Conservation (phyloP, 2,888 invertebrate species). For the Drosophila paracracens region DNA sequence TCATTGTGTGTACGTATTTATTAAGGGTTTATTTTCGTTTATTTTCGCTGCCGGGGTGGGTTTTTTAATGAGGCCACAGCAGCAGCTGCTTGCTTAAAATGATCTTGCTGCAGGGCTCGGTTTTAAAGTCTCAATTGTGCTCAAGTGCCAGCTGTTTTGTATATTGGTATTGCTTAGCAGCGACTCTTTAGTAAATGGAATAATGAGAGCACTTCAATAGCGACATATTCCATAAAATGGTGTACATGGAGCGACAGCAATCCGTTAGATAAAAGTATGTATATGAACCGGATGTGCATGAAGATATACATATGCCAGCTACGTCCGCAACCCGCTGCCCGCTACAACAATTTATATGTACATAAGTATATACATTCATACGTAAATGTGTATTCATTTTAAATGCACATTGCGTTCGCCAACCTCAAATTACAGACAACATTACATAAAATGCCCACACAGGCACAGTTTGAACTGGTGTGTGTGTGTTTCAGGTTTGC, state of each 20-base stretch:
- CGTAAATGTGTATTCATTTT: slow-evolving; percentile 51
- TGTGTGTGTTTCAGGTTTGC: slow-evolving; percentile 32
- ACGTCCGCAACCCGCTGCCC: neutral
- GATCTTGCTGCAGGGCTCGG: slow-evolving; percentile 9
- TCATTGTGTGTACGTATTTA: slow-evolving; percentile 35
- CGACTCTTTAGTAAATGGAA: neutral
- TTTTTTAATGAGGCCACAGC: slow-evolving; percentile 49
- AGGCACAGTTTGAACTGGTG: slow-evolving; percentile 22
- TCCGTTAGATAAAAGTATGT: slow-evolving; percentile 26
- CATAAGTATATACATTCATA: slow-evolving; percentile 11
- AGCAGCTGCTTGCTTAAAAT: slow-evolving; percentile 41
- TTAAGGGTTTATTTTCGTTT: slow-evolving; percentile 61
- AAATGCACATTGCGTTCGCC: slow-evolving; percentile 70
- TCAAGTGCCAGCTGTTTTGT: slow-evolving; percentile 23
- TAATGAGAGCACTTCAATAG: slow-evolving; percentile 26
- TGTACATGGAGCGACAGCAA: slow-evolving; percentile 16
- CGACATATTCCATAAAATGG: slow-evolving; percentile 27
- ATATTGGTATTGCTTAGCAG: neutral
- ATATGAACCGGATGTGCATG: slow-evolving; percentile 13
- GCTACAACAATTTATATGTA: slow-evolving; percentile 3
- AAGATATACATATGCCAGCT: slow-evolving; percentile 11
- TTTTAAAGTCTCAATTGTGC: slow-evolving; percentile 23
- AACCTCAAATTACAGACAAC: slow-evolving; percentile 74
- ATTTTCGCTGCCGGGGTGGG: slow-evolving; percentile 56
- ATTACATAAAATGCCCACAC: slow-evolving; percentile 64